These are phyloP conservation scores for Promerops cafer DNA, from an alignment of 2,113 vertebrate species.

Conservation along the genomic window DNA sequence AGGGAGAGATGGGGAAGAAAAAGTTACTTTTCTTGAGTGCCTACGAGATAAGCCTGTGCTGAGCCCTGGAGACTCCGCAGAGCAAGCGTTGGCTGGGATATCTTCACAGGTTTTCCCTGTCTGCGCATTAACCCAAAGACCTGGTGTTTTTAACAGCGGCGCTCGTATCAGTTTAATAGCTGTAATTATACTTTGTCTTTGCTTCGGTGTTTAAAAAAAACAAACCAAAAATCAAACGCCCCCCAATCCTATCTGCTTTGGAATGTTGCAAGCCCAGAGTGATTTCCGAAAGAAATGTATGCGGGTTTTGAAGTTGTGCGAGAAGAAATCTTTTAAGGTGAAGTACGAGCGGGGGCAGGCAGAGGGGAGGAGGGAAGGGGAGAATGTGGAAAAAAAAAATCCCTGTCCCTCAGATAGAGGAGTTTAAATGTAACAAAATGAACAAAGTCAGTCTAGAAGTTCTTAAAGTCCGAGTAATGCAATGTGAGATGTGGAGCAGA, in stretches of 20 bases:
- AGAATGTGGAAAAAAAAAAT: not conserved
- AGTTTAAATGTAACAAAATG: not conserved
- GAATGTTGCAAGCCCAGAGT: not conserved
- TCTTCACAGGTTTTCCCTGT: not conserved
- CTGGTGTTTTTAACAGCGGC: not conserved
- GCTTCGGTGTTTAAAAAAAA: not conserved
- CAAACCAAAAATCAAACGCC: not conserved
- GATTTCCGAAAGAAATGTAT: not conserved
- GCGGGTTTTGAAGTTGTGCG: not conserved
- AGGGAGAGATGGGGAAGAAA: not conserved
- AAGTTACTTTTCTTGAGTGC: conserved; percentile 25
- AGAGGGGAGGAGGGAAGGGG: rapidly evolving
- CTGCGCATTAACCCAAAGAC: not conserved
- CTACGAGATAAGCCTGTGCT: not conserved
- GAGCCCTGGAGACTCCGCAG: not conserved
- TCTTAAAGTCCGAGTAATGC: not conserved
- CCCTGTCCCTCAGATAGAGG: not conserved
- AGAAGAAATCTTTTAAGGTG: not conserved
- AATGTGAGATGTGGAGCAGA: not conserved
- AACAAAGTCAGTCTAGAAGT: not conserved
- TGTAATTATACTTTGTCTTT: not conserved
- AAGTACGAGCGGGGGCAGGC: not conserved
- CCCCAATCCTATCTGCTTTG: not conserved
- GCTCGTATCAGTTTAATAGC: not conserved
- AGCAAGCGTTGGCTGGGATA: not conserved